Evolutionary conservation across 2,797 vertebrate genomes (phyloP).

Genomic region (Eupleurogrammus muticus): DNA sequence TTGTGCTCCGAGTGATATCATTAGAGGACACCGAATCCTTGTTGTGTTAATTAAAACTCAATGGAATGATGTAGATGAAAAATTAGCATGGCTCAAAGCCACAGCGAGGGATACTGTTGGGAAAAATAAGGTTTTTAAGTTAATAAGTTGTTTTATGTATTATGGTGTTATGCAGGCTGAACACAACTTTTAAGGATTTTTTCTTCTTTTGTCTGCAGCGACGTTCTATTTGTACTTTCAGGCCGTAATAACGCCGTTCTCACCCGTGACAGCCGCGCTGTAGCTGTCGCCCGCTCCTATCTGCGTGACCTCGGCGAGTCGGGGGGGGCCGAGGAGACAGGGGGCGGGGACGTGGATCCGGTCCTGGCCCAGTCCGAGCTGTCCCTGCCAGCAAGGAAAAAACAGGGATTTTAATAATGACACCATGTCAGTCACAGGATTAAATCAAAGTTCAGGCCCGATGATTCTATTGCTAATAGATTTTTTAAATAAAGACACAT

Average conservation of each 20-base stretch:
- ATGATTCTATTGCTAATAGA: slow-evolving; percentile 41
- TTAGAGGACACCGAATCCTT: slow-evolving; percentile 81
- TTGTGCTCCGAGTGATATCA: slow-evolving; percentile 79
- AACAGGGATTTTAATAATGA: slow-evolving; percentile 30
- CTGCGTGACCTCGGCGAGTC: slow-evolving; percentile 36
- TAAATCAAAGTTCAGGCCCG: slow-evolving; percentile 58
- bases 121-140: slow-evolving; percentile 67
- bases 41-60: slow-evolving; percentile 84
- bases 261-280: slow-evolving; percentile 66
- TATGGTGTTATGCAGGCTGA: slow-evolving; percentile 42
- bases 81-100: slow-evolving; percentile 76
- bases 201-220: slow-evolving; percentile 24
- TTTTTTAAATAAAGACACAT: slow-evolving; percentile 55
- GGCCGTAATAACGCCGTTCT: slow-evolving; percentile 17
- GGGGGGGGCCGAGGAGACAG: slow-evolving; percentile 47
- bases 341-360: slow-evolving; percentile 46
- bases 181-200: slow-evolving; percentile 47
- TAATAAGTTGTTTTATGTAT: slow-evolving; percentile 69
- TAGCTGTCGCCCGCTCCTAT: slow-evolving; percentile 67
- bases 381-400: slow-evolving; percentile 60
- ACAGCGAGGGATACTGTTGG: slow-evolving; percentile 68
- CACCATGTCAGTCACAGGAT: slow-evolving; percentile 47
- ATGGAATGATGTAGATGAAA: slow-evolving; percentile 77
- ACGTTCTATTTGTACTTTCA: slow-evolving; percentile 12
- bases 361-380: slow-evolving; percentile 69